Base-by-base conservation (phyloP, 2,797 vertebrate species). In the Sciurus vulgaris region DNA sequence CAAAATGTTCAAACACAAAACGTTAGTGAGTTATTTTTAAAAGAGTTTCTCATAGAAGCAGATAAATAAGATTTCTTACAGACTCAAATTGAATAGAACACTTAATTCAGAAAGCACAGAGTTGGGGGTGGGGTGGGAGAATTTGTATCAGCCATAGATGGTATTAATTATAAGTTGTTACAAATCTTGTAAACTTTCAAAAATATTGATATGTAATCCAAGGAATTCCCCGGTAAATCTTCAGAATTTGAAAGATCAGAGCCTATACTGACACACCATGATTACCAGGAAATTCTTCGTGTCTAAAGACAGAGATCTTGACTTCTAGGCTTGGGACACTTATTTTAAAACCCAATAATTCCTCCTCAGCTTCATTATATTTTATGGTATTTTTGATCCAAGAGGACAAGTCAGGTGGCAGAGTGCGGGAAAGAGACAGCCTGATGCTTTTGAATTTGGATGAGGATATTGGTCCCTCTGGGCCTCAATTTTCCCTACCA, bases 1-100 rank as follows among this genome's bases (percentile, higher is more conserved):
- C 30, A 77, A 94, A 84, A 81, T 74, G 63, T 84, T 87, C 17
- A 44, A 94, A 83, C 65, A 84, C 77, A 92, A 72, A 93, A 41
- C 35, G 22, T 72, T 72, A 69, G 61, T 63, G 28, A 95, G 87
- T 51, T 59, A 72, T 41, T 93, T 94, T 63, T 28, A 44, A 72
- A 86, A 6, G 3, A 47, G 56, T 41, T 74, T 33, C 30, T 90
- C 35, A 33, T 65, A 49, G 2, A 44, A 93, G 44, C 18, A 87
- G 14, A 69, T 5, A 33, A 7, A 59, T 28, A 72, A 89, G 44
- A 38, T 56, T 94, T 88, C 86, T 85, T 41, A 67, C 12, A 77
- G 20, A 85, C 30, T 81, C 63, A 59, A 73, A 33, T 26, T 76
- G 38, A 85, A 81, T 5, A 76, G 5, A 88, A 86, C 24, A 79